Evolutionary conservation across 30 jellyfish, hydroid and myxozoan genomes (phyloP), one percentile per base, ranked within the genome.

Genomic region (Nemopilema nomurai): DNA sequence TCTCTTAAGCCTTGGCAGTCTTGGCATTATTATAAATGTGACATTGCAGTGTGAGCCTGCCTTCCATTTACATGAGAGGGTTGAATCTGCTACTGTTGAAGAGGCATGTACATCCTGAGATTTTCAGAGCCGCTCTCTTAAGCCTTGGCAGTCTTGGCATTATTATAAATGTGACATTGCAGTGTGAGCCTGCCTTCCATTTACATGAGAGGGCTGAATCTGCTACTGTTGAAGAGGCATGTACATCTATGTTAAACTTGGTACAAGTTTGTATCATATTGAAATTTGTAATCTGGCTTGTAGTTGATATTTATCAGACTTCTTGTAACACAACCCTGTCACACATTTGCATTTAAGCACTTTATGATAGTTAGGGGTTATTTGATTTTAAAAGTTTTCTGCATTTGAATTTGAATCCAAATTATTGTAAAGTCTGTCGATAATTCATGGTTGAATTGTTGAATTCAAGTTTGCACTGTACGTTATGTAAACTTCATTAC

Each of bases 11-110:
- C 93, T 90, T 69, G 97, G 97, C 18, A 79, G 90, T 1, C 67
- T 90, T 49, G 97, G 97, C 6, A 63, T 90, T 18, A 49, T 90
- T 27, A 18, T 69, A 16, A 68, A 77, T 33, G 81, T 90, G 57
- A 90, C 90, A 8, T 20, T 90, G 16, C 97, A 90, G 62, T 90
- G 97, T 69, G 97, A 79, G 66, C 85, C 97, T 13, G 82, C 97
- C 16, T 90, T 82, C 64, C 78, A 22, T 32, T 50, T 90, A 28
- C 84, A 73, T 24, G 90, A 90, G 53, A n/a, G 19, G 6, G 79
- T 41, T 24, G 93, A 81, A 23, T 77, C 97, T 0, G 84, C 87
- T 20, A 23, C 87, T 0, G 27, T 83, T 21, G 97, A 90, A 1
- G 80, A 90, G 90, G 97, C 82, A 51, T 16, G 83, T 6, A 31